Base-by-base conservation (phyloP, 2,888 invertebrate species). In the Torymus aiolomorphi region DNA sequence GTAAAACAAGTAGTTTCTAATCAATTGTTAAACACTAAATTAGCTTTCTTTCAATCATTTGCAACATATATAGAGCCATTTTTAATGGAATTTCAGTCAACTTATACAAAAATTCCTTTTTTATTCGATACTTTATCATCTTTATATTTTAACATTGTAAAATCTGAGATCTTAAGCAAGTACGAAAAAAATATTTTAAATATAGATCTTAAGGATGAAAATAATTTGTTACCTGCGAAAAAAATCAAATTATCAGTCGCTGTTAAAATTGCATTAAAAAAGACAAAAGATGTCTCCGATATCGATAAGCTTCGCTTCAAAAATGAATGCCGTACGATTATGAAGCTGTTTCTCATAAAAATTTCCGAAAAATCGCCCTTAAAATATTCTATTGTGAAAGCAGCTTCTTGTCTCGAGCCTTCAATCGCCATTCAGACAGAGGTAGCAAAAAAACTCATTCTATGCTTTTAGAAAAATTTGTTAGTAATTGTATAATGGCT, bases 1-100 rank as follows among this genome's bases (percentile, higher is more conserved):
- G 67, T 67, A 20, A 67, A 54, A n/a, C n/a, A 67, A 67, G 5
- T 61, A 11, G 2, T 61, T 61, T 61, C 18, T 18, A 61, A 20
- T 8, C 18, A 61, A 5, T 20, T 61, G 24, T 20, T 20, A 61
- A 61, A 4, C 5, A n/a, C n/a, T n/a, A n/a, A n/a, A n/a, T n/a
- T n/a, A n/a, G n/a, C n/a, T n/a, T n/a, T n/a, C n/a, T n/a, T n/a
- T n/a, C n/a, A n/a, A n/a, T n/a, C n/a, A n/a, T n/a, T n/a, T n/a
- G n/a, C n/a, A n/a, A n/a, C n/a, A n/a, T n/a, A n/a, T n/a, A n/a
- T n/a, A n/a, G n/a, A n/a, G n/a, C n/a, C n/a, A n/a, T n/a, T n/a
- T n/a, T n/a, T n/a, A n/a, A n/a, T n/a, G n/a, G n/a, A n/a, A n/a
- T n/a, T n/a, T n/a, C n/a, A n/a, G n/a, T n/a, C n/a, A n/a, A n/a